These are phyloP conservation scores for Bradypodion pumilum DNA, from an alignment of 2,797 vertebrate species.

Conservation along the genomic window DNA sequence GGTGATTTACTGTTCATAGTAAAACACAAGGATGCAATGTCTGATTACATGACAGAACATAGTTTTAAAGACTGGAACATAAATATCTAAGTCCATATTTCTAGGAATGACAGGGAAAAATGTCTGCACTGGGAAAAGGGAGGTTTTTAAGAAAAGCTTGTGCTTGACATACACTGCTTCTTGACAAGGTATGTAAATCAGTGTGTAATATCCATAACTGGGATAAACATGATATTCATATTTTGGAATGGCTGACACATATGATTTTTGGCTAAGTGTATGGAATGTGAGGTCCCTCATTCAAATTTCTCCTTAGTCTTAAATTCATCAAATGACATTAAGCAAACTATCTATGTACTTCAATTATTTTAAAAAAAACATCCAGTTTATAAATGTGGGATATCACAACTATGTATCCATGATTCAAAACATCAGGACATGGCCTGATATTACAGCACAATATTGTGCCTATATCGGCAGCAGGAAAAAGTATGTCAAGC, in stretches of 20 bases:
- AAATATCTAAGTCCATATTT: not conserved
- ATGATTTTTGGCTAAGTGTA: not conserved
- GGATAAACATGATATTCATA: not conserved
- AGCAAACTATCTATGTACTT: too few species aligned
- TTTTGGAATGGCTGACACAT: not conserved
- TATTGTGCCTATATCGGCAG: too few species aligned
- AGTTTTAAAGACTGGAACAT: not conserved
- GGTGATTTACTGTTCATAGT: constrained; percentile 6
- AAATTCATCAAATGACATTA: not conserved
- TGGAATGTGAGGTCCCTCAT: too few species aligned
- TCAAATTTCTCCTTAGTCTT: not conserved
- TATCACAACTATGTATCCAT: too few species aligned
- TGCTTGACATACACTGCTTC: not conserved
- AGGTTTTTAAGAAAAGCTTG: too few species aligned
- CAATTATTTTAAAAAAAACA: too few species aligned
- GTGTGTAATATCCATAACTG: not conserved
- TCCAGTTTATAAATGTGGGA: too few species aligned
- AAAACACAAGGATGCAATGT: not conserved
- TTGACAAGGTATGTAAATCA: not conserved
- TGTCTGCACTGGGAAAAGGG: not conserved
- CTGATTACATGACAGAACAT: not conserved
- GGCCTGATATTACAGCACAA: too few species aligned
- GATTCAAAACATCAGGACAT: too few species aligned
- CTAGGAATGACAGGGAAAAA: not conserved
- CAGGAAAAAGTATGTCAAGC: too few species aligned